These are phyloP conservation scores for Callyntrura sp. DNA, from an alignment of 2,888 invertebrate species.

Conservation along the genomic window DNA sequence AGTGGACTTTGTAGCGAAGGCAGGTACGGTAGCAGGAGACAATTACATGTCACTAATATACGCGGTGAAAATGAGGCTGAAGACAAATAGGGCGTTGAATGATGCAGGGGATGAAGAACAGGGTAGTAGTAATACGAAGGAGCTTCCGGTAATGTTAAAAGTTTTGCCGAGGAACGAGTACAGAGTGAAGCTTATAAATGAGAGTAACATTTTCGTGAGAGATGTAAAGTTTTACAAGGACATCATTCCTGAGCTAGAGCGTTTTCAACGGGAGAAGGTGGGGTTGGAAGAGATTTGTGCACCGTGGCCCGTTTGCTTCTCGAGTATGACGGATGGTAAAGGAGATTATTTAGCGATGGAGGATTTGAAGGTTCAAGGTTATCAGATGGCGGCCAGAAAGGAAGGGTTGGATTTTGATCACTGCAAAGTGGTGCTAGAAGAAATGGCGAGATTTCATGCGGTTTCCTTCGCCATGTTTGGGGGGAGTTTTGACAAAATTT, in stretches of 20 bases:
- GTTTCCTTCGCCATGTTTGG: slow-evolving; percentile 80
- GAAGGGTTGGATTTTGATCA: slow-evolving; percentile 79
- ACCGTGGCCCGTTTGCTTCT: slow-evolving; percentile 70
- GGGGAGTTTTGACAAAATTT: slow-evolving; percentile 79
- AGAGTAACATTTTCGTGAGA: slow-evolving; percentile 70
- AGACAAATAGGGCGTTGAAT: slow-evolving; percentile 5
- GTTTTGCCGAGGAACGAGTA: slow-evolving; percentile 77
- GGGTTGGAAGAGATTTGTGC: slow-evolving; percentile 49
- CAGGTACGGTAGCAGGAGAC: slow-evolving; percentile 80
- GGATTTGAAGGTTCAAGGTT: slow-evolving; percentile 65
- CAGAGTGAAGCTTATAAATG: slow-evolving; percentile 75
- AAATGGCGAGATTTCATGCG: slow-evolving; percentile 81
- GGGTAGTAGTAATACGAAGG: slow-evolving; percentile 25
- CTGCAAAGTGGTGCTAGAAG: slow-evolving; percentile 66
- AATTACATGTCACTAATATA: slow-evolving; percentile 83
- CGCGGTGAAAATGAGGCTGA: slow-evolving; percentile 76
- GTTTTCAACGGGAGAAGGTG: slow-evolving; percentile 69
- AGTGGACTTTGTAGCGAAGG: slow-evolving; percentile 71
- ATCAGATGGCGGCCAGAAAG: slow-evolving; percentile 80
- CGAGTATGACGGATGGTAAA: slow-evolving; percentile 63
- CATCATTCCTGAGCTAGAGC: slow-evolving; percentile 60
- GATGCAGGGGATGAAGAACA: not conserved
- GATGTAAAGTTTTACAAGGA: slow-evolving; percentile 74
- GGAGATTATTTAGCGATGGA: slow-evolving; percentile 75
- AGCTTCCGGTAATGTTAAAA: slow-evolving; percentile 78